phyloP scores from a whole-genome alignment of 2,113 vertebrate species.

The Amphilophus citrinellus region DNA sequence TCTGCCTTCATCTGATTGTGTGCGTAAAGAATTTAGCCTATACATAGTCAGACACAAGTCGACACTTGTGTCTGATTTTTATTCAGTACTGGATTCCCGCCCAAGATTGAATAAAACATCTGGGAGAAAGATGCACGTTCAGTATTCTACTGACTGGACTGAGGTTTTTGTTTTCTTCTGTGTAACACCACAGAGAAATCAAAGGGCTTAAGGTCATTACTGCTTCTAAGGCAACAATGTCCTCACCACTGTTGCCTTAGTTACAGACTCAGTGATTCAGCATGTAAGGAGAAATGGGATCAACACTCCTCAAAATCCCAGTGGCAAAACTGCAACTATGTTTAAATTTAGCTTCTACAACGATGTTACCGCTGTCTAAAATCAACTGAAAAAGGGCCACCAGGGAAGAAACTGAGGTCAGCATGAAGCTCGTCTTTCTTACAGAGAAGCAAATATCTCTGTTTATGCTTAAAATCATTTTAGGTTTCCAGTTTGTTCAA shows the following conservation, averaged over 20 bases:
- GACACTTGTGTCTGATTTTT: not conserved
- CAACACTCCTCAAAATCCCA: slow-evolving; percentile 20
- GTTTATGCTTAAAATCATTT: not conserved
- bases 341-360: not conserved
- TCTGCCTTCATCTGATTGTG: slow-evolving; percentile 34
- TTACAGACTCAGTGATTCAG: slow-evolving; percentile 29
- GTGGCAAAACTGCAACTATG: not conserved
- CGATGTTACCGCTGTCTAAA: not conserved
- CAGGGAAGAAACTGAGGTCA: not conserved
- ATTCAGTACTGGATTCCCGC: not conserved
- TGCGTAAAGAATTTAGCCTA: not conserved
- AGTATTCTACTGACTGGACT: slow-evolving; percentile 13
- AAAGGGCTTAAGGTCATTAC: slow-evolving; percentile 58
- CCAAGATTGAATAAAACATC: slow-evolving; percentile 4
- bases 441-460: slow-evolving; percentile 1
- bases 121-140: not conserved
- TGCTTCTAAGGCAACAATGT: slow-evolving; percentile 29
- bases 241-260: slow-evolving; percentile 48
- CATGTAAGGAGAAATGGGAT: slow-evolving; percentile 24
- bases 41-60: too few species aligned
- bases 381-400: not conserved
- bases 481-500: not conserved
- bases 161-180: slow-evolving; percentile 28
- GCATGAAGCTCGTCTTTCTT: not conserved
- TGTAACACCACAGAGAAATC: slow-evolving; percentile 40